Evolutionary conservation across 2,888 invertebrate species (phyloP), one percentile per base, ranked within the genome.

Genomic region (Lycaena phlaeas): DNA sequence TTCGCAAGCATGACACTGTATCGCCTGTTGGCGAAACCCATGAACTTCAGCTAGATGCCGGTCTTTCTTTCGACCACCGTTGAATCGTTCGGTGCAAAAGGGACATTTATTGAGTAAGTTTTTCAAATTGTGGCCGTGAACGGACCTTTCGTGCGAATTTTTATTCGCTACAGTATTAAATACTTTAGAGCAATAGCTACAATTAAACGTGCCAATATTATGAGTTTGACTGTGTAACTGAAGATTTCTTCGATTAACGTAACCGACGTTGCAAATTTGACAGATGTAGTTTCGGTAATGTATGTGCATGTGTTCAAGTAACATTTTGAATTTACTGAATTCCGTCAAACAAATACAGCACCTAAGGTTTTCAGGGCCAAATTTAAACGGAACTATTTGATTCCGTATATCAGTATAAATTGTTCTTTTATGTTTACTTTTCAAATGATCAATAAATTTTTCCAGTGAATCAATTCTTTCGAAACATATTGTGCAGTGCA

Each of bases 221-320:
- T 62, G 59, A 1, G 50, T 53, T 22, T 46, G 46, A 1, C 36
- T 18, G 12, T 61, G 56, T 14, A 43, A 41, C 3, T 46, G 36
- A 4, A 57, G 30, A n/a, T 47, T 46, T 14, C 46, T 44, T 4
- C 45, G 45, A 14, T 52, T 59, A 0, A 70, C 58, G 39, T 65
- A 73, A 0, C 64, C 64, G 2, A 62, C 59, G 2, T 62, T 61
- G 28, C 75, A 76, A 2, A 59, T 51, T 2, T 60, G 54, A 36
- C 75, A 76, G 5, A 64, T 42, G 27, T 61, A 73, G 44, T 76
- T 73, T 4, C 62, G 57, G 10, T 57, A 70, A 50, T 75, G 76
- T 0, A 52, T 52, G 39, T 73, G 70, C 73, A 76, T 74, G 14
- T 74, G 75, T 38, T 68, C 65, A 7, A 63, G 60, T 2, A 75